phyloP scores from a whole-genome alignment of 2,797 vertebrate species.

The Chromis chromis region DNA sequence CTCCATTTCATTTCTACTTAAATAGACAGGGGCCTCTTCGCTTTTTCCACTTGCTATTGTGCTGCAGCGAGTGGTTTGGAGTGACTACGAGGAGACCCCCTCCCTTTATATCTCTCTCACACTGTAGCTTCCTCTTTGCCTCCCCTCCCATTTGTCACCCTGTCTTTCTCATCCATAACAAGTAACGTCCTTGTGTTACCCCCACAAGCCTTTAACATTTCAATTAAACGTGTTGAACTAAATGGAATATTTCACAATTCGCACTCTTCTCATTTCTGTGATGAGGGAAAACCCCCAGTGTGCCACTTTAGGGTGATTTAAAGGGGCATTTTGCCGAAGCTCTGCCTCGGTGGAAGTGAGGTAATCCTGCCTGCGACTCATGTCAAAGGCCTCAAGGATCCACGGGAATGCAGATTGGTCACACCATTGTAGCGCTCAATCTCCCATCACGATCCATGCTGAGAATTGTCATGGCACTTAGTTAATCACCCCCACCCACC shows the following conservation, averaged over 20 bases:
- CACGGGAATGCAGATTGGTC: slow-evolving; percentile 76
- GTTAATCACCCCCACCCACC: slow-evolving; percentile 55
- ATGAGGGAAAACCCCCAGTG: slow-evolving; percentile 6
- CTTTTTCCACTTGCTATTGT: slow-evolving; percentile 50
- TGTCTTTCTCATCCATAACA: slow-evolving; percentile 50
- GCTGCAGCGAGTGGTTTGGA: slow-evolving; percentile 32
- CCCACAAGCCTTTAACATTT: slow-evolving; percentile 32
- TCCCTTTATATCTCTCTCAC: slow-evolving; percentile 44
- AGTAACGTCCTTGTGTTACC: slow-evolving; percentile 43
- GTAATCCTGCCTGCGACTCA: slow-evolving; percentile 65
- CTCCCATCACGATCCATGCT: slow-evolving; percentile 77
- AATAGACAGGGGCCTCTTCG: slow-evolving; percentile 48
- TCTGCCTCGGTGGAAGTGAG: slow-evolving; percentile 63
- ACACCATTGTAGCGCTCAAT: slow-evolving; percentile 75
- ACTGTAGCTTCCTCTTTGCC: slow-evolving; percentile 42
- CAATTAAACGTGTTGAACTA: slow-evolving; percentile 39
- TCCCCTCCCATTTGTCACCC: slow-evolving; percentile 37
- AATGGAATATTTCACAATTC: slow-evolving; percentile 34
- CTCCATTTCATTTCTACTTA: slow-evolving; percentile 61
- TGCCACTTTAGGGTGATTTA: slow-evolving; percentile 48
- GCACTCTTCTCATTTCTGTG: slow-evolving; percentile 9
- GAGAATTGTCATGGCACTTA: slow-evolving; percentile 81
- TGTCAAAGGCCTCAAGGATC: slow-evolving; percentile 72
- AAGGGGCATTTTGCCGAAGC: slow-evolving; percentile 33
- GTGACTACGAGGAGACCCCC: slow-evolving; percentile 34